Evolutionary conservation across 2,888 invertebrate genomes (phyloP).

Genomic region (Ptycholaimellus sp.): DNA sequence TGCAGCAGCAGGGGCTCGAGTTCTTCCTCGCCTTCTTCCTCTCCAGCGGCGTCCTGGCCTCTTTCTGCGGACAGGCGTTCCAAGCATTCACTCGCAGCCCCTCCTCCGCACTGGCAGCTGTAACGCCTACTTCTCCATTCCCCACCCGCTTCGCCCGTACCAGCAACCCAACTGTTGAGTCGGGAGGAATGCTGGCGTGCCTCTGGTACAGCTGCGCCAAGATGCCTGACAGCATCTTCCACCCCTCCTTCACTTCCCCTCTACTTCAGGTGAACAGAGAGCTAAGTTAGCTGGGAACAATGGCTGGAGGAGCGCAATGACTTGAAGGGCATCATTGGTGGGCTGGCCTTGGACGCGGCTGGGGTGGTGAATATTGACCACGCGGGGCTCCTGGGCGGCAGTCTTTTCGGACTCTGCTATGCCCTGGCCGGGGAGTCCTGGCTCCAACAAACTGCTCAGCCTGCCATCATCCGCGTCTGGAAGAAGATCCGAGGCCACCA

Average conservation of each 20-base stretch:
- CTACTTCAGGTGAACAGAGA: constrained; percentile 52
- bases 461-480: too few species aligned
- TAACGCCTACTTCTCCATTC: constrained; percentile 29
- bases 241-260: constrained; percentile 62
- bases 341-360: constrained; percentile 56
- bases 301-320: too few species aligned
- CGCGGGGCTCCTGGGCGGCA: constrained; percentile 91
- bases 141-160: background rate
- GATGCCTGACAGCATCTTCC: constrained; percentile 62
- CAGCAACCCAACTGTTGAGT: too few species aligned
- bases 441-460: too few species aligned
- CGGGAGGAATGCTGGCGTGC: constrained; percentile 77
- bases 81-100: constrained; percentile 46
- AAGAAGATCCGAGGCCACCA: too few species aligned
- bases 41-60: constrained; percentile 45
- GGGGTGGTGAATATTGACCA: constrained; percentile 77
- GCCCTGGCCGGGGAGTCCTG: too few species aligned
- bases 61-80: constrained; percentile 54
- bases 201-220: constrained; percentile 61
- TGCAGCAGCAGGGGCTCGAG: constrained; percentile 13
- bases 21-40: constrained; percentile 67
- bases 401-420: constrained; percentile 69
- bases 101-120: constrained; percentile 68
- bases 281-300: too few species aligned
- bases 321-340: constrained; percentile 65